Evolutionary conservation across 2,888 invertebrate species (phyloP).

Genomic region (Brachypterus glaber): DNA sequence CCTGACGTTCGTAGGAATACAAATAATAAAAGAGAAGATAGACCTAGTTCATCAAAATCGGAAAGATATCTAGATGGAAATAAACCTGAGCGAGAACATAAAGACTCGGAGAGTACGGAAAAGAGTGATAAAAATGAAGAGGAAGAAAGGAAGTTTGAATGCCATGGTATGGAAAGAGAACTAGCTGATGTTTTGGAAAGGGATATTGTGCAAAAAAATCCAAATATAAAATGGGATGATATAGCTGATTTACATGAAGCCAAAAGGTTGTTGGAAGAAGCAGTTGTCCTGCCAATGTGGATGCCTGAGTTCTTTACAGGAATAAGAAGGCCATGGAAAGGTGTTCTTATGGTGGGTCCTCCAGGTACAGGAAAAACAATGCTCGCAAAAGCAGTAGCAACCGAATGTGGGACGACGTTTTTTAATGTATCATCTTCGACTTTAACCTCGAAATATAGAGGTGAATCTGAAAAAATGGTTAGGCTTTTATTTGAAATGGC

Average conservation of each 20-base stretch:
- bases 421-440: conserved; percentile 96
- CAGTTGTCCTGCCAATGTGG: conserved; percentile 93
- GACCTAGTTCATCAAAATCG: conserved; percentile 36
- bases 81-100: conserved; percentile 41
- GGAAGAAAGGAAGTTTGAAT: conserved; percentile 79
- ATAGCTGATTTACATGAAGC: conserved; percentile 86
- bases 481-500: conserved; percentile 97
- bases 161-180: conserved; percentile 74
- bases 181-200: conserved; percentile 83
- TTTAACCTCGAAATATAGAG: conserved; percentile 95
- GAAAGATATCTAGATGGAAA: conserved; percentile 36
- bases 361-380: conserved; percentile 94
- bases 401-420: conserved; percentile 95
- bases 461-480: conserved; percentile 98
- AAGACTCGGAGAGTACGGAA: conserved; percentile 59
- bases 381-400: conserved; percentile 96
- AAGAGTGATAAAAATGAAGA: conserved; percentile 44
- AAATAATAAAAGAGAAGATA: no score
- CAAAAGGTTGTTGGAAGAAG: conserved; percentile 87
- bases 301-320: conserved; percentile 98
- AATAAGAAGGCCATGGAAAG: conserved; percentile 94
- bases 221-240: conserved; percentile 91
- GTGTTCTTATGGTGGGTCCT: conserved; percentile 88
- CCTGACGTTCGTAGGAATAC: conserved; percentile 30
- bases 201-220: conserved; percentile 95